Evolutionary conservation across 37 sponge, comb jelly and placozoan genomes (phyloP).

Genomic region (Geodia barretti): DNA sequence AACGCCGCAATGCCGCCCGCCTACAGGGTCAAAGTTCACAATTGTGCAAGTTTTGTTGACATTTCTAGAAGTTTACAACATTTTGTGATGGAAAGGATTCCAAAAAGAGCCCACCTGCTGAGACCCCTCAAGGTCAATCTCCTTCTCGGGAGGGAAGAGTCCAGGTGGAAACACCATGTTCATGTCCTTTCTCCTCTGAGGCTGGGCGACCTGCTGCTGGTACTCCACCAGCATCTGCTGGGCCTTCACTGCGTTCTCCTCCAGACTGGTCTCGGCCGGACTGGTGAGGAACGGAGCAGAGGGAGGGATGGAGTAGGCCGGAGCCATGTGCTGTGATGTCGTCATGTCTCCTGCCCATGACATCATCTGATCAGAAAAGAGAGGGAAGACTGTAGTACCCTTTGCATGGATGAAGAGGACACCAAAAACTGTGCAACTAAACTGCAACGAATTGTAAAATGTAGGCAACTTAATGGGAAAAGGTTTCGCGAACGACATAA

Average conservation of each 20-base stretch:
- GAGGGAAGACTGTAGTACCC: neutral
- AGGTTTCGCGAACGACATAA: too few relatives aligned
- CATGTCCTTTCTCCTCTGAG: constrained; percentile 28
- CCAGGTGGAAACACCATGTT: constrained; percentile 41
- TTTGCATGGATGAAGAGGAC: neutral
- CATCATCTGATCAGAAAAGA: neutral
- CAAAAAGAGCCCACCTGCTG: constrained; percentile 8
- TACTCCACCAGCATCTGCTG: constrained; percentile 59
- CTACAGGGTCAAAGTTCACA: too few relatives aligned
- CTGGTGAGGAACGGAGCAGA: neutral
- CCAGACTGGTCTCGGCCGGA: neutral
- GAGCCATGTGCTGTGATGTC: neutral
- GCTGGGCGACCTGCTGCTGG: constrained; percentile 8
- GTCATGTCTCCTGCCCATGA: too few relatives aligned
- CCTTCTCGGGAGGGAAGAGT: constrained; percentile 28
- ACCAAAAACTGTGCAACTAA: too few relatives aligned
- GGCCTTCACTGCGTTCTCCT: constrained; percentile 49
- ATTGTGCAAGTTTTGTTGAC: too few relatives aligned
- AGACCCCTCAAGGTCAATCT: constrained; percentile 59
- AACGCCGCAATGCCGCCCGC: too few relatives aligned
- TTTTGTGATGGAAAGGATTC: too few relatives aligned
- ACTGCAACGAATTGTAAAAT: too few relatives aligned
- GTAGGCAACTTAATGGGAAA: too few relatives aligned
- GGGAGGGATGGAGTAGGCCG: neutral
- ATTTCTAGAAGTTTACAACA: too few relatives aligned